These are phyloP conservation scores for Penaeus indicus DNA, from an alignment of 1,140 invertebrate genomes.

Conservation along the genomic window DNA sequence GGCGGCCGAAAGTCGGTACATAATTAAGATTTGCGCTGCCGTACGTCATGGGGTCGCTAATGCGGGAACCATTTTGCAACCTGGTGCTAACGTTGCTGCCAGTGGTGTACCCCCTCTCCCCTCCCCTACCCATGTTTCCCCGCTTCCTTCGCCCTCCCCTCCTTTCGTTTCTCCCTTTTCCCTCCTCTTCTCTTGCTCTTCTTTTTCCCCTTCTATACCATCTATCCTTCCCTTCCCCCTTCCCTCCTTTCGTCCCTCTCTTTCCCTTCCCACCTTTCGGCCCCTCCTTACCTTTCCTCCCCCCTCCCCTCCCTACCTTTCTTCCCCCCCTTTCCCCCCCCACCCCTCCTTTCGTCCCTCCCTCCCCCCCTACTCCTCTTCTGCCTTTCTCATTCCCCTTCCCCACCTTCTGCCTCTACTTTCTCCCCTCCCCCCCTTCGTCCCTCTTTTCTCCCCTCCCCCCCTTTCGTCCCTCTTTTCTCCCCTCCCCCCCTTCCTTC, in stretches of 20 bases:
- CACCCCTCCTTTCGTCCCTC: not conserved
- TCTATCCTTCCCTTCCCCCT: not conserved
- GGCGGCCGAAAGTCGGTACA: too few relatives aligned
- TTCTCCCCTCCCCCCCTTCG: not conserved
- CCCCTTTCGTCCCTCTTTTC: too few relatives aligned
- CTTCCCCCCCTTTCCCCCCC: not conserved
- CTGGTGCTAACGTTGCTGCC: too few relatives aligned
- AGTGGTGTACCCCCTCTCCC: not conserved
- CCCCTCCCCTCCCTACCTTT: not conserved
- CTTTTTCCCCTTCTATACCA: not conserved
- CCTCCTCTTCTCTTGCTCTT: not conserved
- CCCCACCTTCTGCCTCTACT: not conserved
- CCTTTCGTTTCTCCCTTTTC: not conserved
- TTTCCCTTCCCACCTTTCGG: not conserved
- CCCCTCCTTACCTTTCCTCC: not conserved
- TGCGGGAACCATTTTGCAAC: too few relatives aligned
- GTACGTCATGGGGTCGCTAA: too few relatives aligned
- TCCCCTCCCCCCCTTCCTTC: too few relatives aligned
- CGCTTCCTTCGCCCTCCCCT: not conserved
- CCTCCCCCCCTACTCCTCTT: not conserved
- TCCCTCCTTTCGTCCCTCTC: not conserved
- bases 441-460: not conserved
- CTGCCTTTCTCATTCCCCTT: not conserved
- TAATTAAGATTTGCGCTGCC: too few relatives aligned
- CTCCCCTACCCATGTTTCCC: not conserved